Evolutionary conservation across 2,888 invertebrate species (phyloP).

Genomic region (Teleiodes luculella): DNA sequence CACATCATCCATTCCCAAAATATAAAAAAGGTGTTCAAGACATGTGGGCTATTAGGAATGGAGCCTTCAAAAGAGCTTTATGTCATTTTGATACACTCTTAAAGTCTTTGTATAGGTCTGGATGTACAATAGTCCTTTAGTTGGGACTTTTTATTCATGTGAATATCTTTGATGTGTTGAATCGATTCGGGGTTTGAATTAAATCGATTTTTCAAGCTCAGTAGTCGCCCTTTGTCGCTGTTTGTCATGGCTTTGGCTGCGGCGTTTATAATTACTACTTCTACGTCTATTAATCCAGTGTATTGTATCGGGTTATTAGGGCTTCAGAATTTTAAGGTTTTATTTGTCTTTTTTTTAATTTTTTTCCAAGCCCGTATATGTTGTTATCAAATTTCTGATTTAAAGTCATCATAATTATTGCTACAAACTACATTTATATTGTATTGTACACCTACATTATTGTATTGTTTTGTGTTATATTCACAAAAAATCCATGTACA

Average conservation of each 20-base stretch:
- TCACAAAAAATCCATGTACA: no score
- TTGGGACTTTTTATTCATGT: conserved; percentile 56
- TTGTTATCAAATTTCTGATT: no score
- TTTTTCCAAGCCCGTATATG: no score
- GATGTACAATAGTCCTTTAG: conserved; percentile 45
- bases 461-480: no score
- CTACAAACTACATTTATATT: no score
- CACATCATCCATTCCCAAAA: conserved; percentile 73
- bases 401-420: no score
- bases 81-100: conserved; percentile 77
- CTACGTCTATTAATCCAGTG: conserved; percentile 39
- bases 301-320: conserved; percentile 30
- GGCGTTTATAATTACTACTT: conserved; percentile 54
- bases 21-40: conserved; percentile 49
- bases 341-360: background rate
- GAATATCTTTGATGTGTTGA: conserved; percentile 64
- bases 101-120: conserved; percentile 62
- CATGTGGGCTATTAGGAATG: conserved; percentile 64
- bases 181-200: conserved; percentile 52
- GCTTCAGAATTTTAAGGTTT: conserved; percentile 14
- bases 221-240: conserved; percentile 69
- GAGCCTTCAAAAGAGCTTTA: conserved; percentile 69
- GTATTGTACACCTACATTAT: no score
- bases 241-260: conserved; percentile 48
- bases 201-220: conserved; percentile 76